Base-by-base conservation (phyloP, 2,888 invertebrate genomes). In the Helobdella robusta region DNA sequence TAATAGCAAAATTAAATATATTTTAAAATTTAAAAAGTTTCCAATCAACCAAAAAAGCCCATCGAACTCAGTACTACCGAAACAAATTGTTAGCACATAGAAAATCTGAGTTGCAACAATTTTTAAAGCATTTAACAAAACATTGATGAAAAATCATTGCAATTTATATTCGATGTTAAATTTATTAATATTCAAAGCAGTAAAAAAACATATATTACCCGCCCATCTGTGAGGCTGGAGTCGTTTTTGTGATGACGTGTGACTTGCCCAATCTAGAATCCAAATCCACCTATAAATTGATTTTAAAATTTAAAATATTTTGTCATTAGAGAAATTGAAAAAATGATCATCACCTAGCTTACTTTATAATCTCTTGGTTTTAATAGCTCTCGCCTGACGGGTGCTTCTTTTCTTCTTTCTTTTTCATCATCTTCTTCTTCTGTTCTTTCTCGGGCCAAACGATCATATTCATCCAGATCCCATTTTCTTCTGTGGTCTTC, bases 201-300 rank as follows among this genome's bases (percentile, higher is more conserved):
- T 28, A 59, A 46, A 20, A 18, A 48, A 48, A 48, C 48, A 48
- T 23, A 48, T 48, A 23, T 18, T 77, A 85, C 73, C 97, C 98
- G 70, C 97, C 97, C 18, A 92, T 90, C 79, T 95, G 93, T 15
- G 94, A 91, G 1, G 93, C 89, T 35, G 97, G 95, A 60, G 97
- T 95, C 74, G 92, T 94, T 81, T 97, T 98, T 72, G 92, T 98
- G 70, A 98, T 95, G 2, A 99, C 95, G 62, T 92, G 89, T 78
- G 94, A 93, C 82, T 97, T 98, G 23, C 97, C 97, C 44, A 99
- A 82, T 80, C 93, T 92, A 2, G 95, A 95, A 77, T 98, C 97
- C 62, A 99, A 84, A 79, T 99, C 97, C 59, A 98, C 81, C 83
- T 83, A 67, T 25, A 58, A 6, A 58, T 44, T 11, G 20, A 20